Base-by-base conservation (phyloP, 2,888 invertebrate species). In the Falcaria lacertinaria region DNA sequence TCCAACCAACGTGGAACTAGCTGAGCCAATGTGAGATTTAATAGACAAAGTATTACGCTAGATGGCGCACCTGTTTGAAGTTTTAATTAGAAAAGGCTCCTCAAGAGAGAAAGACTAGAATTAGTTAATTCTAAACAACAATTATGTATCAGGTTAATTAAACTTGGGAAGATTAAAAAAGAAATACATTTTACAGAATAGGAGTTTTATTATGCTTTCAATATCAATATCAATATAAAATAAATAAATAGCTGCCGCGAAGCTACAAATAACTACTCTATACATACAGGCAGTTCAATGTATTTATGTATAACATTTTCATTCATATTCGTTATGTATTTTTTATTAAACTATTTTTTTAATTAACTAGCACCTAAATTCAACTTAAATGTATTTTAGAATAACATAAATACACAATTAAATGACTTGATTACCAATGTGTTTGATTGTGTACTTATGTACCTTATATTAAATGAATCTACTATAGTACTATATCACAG, bases 401-500 rank as follows among this genome's bases (percentile, higher is more conserved):
- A 4, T 19, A 4, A 19, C 19, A 6, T 19, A 19, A 3, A 3
- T 19, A 19, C 19, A 6, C 3, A 4, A 19, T 19, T 3, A 19
- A 4, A 3, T 19, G 4, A 6, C 19, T 6, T 3, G 6, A 6
- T 19, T 6, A 19, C 19, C 6, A 0, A n/a, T n/a, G n/a, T n/a
- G n/a, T n/a, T n/a, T n/a, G n/a, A 19, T 19, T 19, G 19, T 19
- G 19, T 19, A 19, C 6, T 19, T 19, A 6, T 19, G 19, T 0
- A 19, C 3, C 1, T 19, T 19, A 4, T 19, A 4, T 19, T n/a
- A n/a, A n/a, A n/a, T n/a, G n/a, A n/a, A 59, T 51, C 56, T 54
- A 53, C 63, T 76, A 84, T 69, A 73, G 66, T 68, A 60, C 78
- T 84, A 85, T 88, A 88, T 88, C 88, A 88, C 88, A 88, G 88